Evolutionary conservation across 1,140 invertebrate species (phyloP), one percentile per base, ranked within the genome.

Genomic region (Drosophila santomea): DNA sequence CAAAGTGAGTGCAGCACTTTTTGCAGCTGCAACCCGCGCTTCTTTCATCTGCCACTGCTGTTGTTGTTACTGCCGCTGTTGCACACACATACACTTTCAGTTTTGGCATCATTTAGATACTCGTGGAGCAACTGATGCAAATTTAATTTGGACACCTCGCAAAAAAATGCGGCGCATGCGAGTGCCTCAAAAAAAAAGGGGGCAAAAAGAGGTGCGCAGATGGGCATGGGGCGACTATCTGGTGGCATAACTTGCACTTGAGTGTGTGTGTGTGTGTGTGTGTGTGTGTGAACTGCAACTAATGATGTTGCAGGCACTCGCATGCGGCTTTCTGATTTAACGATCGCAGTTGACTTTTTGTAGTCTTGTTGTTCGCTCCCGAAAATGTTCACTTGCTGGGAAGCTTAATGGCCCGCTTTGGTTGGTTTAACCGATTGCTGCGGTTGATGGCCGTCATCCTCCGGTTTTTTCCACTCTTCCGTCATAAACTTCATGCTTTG

Each of bases 301-400:
- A 89, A 89, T 89, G 84, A 89, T 89, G 80, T 89, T 89, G 80
- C 84, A 89, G 83, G 84, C 84, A 89, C 80, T 89, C 84, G 69
- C 78, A 89, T 83, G 79, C 84, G 80, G 73, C 75, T 83, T 88
- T 86, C 88, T 88, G 83, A 88, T 83, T 88, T 88, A 86, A 86
- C 82, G 82, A 88, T 86, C 83, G 36, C 32, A 23, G 74, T 41
- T 76, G 20, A 35, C 39, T 44, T 67, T 66, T 84, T 84, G 60
- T 64, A 44, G 38, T 15, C 12, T 35, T 35, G 39, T 35, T 52
- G 14, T 44, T 76, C 20, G 39, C 23, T 39, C 32, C 50, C 50
- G 20, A 36, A 52, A 52, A 4, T 17, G 25, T 54, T 35, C 43
- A 15, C 39, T 15, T 39, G 10, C n/a, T 54, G 44, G 41, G 51